Evolutionary conservation across 2,797 vertebrate species (phyloP), one percentile per base, ranked within the genome.

Genomic region (Periophthalmus magnuspinnatus): DNA sequence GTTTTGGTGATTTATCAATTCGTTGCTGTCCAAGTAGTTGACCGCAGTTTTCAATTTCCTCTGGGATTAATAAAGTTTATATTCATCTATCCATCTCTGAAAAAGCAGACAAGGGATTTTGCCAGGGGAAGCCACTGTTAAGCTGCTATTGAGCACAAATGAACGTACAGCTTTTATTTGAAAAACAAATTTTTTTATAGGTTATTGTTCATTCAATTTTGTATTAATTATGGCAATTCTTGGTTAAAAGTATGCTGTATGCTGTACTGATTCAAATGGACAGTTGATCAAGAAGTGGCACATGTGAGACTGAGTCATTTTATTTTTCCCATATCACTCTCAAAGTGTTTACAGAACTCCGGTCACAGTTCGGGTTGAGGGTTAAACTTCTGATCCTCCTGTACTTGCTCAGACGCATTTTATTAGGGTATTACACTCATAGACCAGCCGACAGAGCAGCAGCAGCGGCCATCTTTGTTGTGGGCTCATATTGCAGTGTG

Each of bases 401-500:
- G 17, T 60, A 32, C 19, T 33, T 60, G 58, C n/a, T 60, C 9
- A 2, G 17, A 17, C 60, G 56, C 16, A 60, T 32, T 19, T 36
- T 11, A 60, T 17, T 36, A 5, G 8, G 1, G 21, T 55, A 55
- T 45, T 14, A 45, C 11, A 45, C 41, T 13, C 41, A 45, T 45
- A 55, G 21, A 52, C 19, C 56, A 58, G 56, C 13, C 22, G 13
- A 32, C 58, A 36, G 17, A 60, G 33, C 17, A 45, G 60, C 60
- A 61, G 59, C 1, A n/a, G 36, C 34, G 5, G 60, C 36, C 36
- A 62, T 62, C 34, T 62, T 22, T 62, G 36, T 62, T 62, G 78
- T 82, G 78, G 76, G 62, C 82, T 83, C 79, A 78, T 81, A 79
- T 82, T 84, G 84, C 71, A 84, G 78, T 68, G 58, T 58, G 78